These are phyloP conservation scores for Sapajus apella DNA, from an alignment of 2,113 vertebrate species.

Conservation along the genomic window DNA sequence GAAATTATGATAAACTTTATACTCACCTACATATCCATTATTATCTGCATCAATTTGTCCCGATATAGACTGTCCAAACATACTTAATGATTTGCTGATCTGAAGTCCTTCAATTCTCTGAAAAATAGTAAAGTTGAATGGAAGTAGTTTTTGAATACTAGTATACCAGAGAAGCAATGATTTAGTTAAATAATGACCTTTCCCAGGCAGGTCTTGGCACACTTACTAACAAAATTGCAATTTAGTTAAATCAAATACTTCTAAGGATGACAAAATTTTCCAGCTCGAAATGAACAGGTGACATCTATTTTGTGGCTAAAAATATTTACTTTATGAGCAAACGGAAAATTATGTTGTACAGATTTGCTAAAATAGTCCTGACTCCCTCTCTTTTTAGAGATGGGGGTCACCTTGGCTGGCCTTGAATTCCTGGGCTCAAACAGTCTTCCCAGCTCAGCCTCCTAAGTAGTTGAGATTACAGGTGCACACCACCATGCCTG, in stretches of 20 bases:
- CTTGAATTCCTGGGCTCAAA: not conserved
- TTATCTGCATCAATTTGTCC: constrained; percentile 89
- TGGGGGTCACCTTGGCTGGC: not conserved
- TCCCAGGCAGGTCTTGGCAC: not conserved
- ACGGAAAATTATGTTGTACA: not conserved
- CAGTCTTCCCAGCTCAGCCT: not conserved
- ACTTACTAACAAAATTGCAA: not conserved
- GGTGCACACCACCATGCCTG: not conserved
- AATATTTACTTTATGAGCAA: not conserved
- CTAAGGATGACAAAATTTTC: not conserved
- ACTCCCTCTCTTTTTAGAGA: not conserved
- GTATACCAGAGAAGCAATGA: not conserved
- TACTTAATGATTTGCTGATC: constrained; percentile 85
- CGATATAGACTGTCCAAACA: constrained; percentile 93
- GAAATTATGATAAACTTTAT: constrained; percentile 48
- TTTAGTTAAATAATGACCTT: not conserved
- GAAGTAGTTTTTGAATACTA: not conserved
- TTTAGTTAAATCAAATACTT: not conserved
- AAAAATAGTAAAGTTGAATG: not conserved
- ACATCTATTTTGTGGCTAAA: not conserved
- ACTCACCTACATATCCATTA: constrained; percentile 91
- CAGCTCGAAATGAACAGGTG: not conserved
- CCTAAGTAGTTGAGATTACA: not conserved
- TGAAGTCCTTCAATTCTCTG: constrained; percentile 89
- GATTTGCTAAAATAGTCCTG: not conserved